Base-by-base conservation (phyloP, 37 sponge, comb jelly and placozoan genomes). In the Chondrilla cf. caribensis region DNA sequence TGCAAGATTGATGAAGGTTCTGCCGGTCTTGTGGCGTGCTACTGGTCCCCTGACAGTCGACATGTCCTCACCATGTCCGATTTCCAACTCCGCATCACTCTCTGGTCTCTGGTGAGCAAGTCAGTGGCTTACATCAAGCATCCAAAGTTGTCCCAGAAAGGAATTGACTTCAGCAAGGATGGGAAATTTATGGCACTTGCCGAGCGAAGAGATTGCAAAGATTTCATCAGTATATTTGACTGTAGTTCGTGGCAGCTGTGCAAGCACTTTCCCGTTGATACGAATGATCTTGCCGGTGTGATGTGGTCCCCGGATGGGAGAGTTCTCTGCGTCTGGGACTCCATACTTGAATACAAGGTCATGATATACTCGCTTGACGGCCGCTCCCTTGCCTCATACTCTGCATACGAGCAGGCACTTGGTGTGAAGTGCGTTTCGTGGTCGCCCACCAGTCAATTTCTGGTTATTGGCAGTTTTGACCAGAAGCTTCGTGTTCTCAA, bases 1-100 rank as follows among this genome's bases (percentile, higher is more conserved):
- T 98, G 97, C 58, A 98, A 98, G 83, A 91, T 98, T 38, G 99
- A 98, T 43, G 99, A 96, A 66, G 99, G 99, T 2, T 90, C 90
- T 2, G 88, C 95, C 2, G 97, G 99, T 0, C 80, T 98, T 57
- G 84, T 89, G 42, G 82, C 90, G 1, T 92, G 84, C 31, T 59
- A 55, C 72, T 98, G 94, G 96, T 54, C 92, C 38, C 95, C 99
- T 54, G 97, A 96, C 85, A 91, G 92, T 43, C 82, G 97, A 2
- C 97, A 98, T 82, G 86, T 98, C 32, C 86, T 98, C 31, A 94
- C 99, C 24, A 92, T 85, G 67, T 72, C 93, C 2, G 91, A 94
- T 64, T 98, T 98, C 79, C 88, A 92, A 54, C 79, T 98, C 7
- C 78, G 96, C 1, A 86, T 98, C 47, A 94, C 95, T 42, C 89